Conservation (phyloP, 2,113 vertebrate genomes). For the Pollimyrus isidori region DNA sequence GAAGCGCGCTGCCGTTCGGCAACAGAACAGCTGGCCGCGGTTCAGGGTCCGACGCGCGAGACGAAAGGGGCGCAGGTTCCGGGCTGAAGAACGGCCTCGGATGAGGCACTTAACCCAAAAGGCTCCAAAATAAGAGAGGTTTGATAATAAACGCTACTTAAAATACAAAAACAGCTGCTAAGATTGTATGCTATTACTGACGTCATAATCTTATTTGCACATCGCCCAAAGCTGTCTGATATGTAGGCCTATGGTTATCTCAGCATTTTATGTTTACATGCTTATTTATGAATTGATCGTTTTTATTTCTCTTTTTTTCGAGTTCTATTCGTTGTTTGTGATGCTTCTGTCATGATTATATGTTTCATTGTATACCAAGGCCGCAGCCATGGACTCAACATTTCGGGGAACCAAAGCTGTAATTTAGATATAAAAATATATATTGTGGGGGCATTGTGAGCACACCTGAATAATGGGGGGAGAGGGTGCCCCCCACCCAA, state of each 20-base stretch:
- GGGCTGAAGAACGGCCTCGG: background rate
- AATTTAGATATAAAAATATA: background rate
- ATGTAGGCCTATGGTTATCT: background rate
- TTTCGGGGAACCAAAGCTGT: background rate
- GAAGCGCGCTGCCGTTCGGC: background rate
- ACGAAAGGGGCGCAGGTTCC: background rate
- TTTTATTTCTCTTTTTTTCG: background rate
- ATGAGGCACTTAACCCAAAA: background rate
- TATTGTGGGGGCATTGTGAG: too few relatives aligned
- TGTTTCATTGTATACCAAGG: background rate
- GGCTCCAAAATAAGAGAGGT: background rate
- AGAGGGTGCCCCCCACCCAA: too few relatives aligned
- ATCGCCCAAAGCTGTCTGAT: background rate
- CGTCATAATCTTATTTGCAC: background rate
- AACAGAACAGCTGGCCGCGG: background rate
- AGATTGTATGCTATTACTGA: background rate
- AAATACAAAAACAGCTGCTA: background rate
- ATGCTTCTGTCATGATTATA: background rate
- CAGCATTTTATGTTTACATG: background rate
- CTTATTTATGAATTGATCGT: background rate
- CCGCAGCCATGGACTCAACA: background rate
- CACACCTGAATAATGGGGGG: too few relatives aligned
- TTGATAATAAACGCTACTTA: background rate
- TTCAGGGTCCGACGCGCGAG: background rate
- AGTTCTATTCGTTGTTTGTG: background rate